Evolutionary conservation across 2,888 invertebrate species (phyloP).

Genomic region (Melieria omissa): DNA sequence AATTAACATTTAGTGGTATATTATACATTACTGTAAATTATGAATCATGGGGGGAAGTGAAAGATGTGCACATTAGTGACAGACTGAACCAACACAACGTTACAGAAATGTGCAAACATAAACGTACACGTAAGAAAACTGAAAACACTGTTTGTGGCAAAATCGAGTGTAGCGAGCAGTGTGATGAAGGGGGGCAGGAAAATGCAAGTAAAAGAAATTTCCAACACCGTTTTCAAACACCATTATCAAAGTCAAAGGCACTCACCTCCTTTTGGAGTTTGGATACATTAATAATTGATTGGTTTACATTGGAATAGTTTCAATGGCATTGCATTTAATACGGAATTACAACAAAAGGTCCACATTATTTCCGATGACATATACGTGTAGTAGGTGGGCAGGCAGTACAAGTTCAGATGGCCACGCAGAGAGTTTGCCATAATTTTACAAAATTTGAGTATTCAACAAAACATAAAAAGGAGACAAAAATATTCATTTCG

Average conservation of each 20-base stretch:
- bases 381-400: conserved; percentile 25
- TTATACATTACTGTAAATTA: no score
- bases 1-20: no score
- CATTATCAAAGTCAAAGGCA: conserved; percentile 48
- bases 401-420: conserved; percentile 33
- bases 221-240: conserved; percentile 52
- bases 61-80: no score
- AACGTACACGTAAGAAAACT: no score
- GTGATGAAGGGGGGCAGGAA: not conserved
- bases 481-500: conserved; percentile 34
- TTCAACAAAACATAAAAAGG: conserved; percentile 39
- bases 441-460: no score
- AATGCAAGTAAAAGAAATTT: not conserved
- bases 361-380: no score
- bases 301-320: conserved; percentile 31
- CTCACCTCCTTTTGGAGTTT: conserved; percentile 59
- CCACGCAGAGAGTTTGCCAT: not conserved
- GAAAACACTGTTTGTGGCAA: no score
- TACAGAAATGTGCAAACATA: no score
- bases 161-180: not conserved
- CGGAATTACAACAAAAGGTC: no score
- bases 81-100: no score
- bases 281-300: not conserved
- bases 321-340: conserved; percentile 40
- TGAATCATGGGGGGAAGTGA: no score